These are phyloP conservation scores for Theristicus caerulescens DNA, from an alignment of 2,113 vertebrate species.

Conservation along the genomic window DNA sequence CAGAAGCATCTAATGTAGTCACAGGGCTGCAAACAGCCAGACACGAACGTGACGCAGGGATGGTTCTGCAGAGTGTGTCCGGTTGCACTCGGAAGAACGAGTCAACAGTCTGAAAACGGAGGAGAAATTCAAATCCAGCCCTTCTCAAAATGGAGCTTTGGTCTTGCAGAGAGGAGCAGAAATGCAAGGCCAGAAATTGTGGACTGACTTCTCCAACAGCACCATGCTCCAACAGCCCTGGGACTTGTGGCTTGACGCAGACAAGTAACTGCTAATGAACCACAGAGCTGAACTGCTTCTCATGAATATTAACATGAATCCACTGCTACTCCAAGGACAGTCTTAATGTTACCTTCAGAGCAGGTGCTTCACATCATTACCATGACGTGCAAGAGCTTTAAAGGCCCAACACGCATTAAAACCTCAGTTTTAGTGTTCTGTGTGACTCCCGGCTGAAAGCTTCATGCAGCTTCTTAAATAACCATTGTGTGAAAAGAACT, in stretches of 20 bases:
- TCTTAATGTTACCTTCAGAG: not conserved
- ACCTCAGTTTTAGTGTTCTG: not conserved
- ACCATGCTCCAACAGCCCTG: not conserved
- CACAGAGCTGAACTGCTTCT: not conserved
- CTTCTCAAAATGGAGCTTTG: not conserved
- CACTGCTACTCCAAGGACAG: not conserved
- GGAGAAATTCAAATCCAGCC: not conserved
- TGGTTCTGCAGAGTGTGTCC: not conserved
- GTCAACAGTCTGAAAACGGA: not conserved
- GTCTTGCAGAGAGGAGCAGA: not conserved
- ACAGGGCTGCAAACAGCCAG: not conserved
- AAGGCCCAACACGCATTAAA: not conserved
- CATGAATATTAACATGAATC: not conserved
- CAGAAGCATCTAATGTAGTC: not conserved
- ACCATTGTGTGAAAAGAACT: not conserved
- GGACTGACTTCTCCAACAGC: not conserved
- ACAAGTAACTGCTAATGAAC: not conserved
- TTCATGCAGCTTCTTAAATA: not conserved
- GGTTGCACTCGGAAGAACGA: not conserved
- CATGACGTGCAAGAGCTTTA: not conserved
- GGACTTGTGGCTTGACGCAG: not conserved
- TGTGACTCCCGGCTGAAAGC: not conserved
- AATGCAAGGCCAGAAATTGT: not conserved
- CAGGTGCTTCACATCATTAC: not conserved
- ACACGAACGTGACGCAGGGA: not conserved